Base-by-base conservation (phyloP, 2,888 invertebrate species). In the Eupsilia transversa region DNA sequence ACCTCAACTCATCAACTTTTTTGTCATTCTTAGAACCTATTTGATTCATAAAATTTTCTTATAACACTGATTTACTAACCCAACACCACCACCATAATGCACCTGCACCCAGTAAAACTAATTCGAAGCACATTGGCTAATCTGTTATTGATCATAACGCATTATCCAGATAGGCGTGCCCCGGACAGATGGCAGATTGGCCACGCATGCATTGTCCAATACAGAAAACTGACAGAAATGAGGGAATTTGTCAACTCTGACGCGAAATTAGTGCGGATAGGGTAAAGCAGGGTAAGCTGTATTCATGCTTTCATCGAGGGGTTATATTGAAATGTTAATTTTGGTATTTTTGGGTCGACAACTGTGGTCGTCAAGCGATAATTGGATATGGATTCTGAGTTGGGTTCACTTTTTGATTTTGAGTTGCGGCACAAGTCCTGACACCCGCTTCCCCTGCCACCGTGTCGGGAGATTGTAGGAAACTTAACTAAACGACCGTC, bases 241-340 rank as follows among this genome's bases (percentile, higher is more conserved):
- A 79, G 88, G 90, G 89, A 89, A 93, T 93, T 93, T 91, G 94
- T 93, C 94, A 94, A 86, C 80, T 91, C 90, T 92, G 93, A 93
- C 93, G 90, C 89, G 84, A 93, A 94, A 92, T 93, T 89, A 80
- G 86, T 80, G 89, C 89, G 85, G 88, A 92, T 93, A 83, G 91
- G 90, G 93, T 91, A 94, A 93, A 93, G 86, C 87, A 46, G 46
- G 89, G 93, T 90, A 93, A 92, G 86, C 87, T 72, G 80, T 68
- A 76, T 82, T 84, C 72, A 74, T 77, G 41, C 54, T 78, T 59
- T 78, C 68, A 71, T 72, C 60, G 74, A 35, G 76, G 83, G 86
- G 77, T 64, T 72, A 41, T 69, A 88, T 83, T 80, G 82, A 87
- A 79, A 80, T 87, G 77, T 86, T 78, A 86, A 82, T 87, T 83